Conservation (phyloP, 2,888 invertebrate species). For the Baronia brevicornis region DNA sequence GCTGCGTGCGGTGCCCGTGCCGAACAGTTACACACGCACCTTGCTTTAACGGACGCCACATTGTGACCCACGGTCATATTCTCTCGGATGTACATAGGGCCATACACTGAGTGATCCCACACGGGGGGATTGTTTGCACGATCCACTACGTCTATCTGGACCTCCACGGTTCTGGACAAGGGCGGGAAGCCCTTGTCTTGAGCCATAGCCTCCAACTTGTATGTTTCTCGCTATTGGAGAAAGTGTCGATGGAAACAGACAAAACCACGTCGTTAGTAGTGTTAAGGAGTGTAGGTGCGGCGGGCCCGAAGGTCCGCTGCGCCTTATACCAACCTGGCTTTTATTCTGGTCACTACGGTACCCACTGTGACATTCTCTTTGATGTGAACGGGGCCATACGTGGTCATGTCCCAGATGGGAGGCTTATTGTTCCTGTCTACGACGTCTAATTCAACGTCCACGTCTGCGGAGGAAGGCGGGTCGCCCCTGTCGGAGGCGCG, state of each 20-base stretch:
- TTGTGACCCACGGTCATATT: slow-evolving; percentile 98
- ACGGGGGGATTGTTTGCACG: slow-evolving; percentile 98
- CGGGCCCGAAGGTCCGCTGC: slow-evolving; percentile 69
- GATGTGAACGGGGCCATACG: slow-evolving; percentile 98
- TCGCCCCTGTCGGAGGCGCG: slow-evolving; percentile 96
- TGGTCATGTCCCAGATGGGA: slow-evolving; percentile 95
- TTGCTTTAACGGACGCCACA: slow-evolving; percentile 98
- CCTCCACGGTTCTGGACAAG: slow-evolving; percentile 96
- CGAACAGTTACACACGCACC: slow-evolving; percentile 84
- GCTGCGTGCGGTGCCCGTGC: slow-evolving; percentile 79
- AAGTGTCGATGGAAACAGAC: slow-evolving; percentile 79
- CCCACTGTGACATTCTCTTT: slow-evolving; percentile 99
- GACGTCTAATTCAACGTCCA: slow-evolving; percentile 98
- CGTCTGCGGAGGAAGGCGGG: slow-evolving; percentile 94
- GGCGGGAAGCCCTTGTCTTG: slow-evolving; percentile 97
- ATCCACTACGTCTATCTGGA: slow-evolving; percentile 99
- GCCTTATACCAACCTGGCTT: slow-evolving; percentile 95
- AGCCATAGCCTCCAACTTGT: slow-evolving; percentile 98
- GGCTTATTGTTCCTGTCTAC: slow-evolving; percentile 99
- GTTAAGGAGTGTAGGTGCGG: slow-evolving; percentile 72
- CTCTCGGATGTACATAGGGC: slow-evolving; percentile 98
- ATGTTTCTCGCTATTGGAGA: slow-evolving; percentile 93
- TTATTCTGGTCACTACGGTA: slow-evolving; percentile 98
- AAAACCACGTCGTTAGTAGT: slow-evolving; percentile 81
- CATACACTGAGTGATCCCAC: slow-evolving; percentile 97